Evolutionary conservation across 2,888 invertebrate species (phyloP), one percentile per base, ranked within the genome.

Genomic region (Odontothrips loti): DNA sequence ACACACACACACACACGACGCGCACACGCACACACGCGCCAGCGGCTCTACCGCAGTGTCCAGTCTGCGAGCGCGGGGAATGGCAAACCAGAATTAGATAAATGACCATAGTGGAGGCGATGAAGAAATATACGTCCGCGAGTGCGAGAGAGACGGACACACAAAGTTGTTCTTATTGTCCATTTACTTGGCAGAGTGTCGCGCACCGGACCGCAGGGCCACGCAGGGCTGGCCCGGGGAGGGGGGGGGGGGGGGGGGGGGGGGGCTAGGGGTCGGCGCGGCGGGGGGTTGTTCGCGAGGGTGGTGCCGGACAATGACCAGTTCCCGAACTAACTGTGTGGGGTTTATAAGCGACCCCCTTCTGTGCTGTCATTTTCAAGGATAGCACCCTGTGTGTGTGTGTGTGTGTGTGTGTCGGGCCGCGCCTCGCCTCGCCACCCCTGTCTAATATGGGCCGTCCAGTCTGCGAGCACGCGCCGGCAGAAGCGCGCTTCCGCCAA

Each of bases 11-110:
- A 43, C 34, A 43, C 34, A 43, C 34, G 6, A 43, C 34, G 6
- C 34, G 6, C 34, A 43, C 34, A 43, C 34, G 6, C 34, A 43
- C 34, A 43, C 34, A 43, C 34, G 34, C 34, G 6, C 34, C 3
- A 2, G 6, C 34, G 34, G 34, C 34, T 43, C 34, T 43, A 43
- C 34, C 34, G 34, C 34, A 43, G 34, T 58, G 58, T 58, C 58
- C 58, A 58, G 34, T 43, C 34, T 43, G 51, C 51, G 68, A 23
- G 68, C 68, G 27, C 34, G 68, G 68, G 23, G 68, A 75, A 75
- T 75, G 68, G 68, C n/a, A 75, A 75, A 75, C 68, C 68, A 75
- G 68, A 75, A 75, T 75, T 75, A 75, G 68, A 75, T 75, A 75
- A 75, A 75, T 75, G 68, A 75, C 68, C 68, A 27, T 75, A 75